Base-by-base conservation (phyloP, 2,888 invertebrate species). In the Harmothoe impar region DNA sequence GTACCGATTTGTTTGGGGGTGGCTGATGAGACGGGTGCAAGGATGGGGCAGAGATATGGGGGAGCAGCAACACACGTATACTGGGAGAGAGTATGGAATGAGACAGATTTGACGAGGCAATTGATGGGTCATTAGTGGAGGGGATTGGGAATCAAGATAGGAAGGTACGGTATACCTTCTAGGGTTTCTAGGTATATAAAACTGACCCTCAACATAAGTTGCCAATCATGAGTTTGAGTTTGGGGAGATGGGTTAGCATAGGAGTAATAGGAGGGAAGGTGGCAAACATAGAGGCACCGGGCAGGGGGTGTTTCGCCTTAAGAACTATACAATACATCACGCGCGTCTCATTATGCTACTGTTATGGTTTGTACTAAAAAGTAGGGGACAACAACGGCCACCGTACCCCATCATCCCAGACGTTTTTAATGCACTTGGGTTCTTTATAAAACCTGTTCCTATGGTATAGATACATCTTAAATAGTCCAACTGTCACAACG, bases 1-100 rank as follows among this genome's bases (percentile, higher is more conserved):
- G 17, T 29, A 25, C 35, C 81, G 81, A 81, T 81, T 81, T 81
- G 81, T 81, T 33, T 10, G 25, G 68, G 68, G 68, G n/a, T n/a
- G n/a, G n/a, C n/a, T n/a, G n/a, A n/a, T n/a, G 68, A 68, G 68
- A 7, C 7, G 25, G 68, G 68, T 68, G 68, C 17, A 10, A 68
- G 68, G 25, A 17, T 20, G 77, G 77, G 29, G 25, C 17, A 29
- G 31, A 31, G 77, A 77, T 3, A 25, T 3, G 29, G 77, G 7
- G 77, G 77, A 29, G 31, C 1, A 25, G 29, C 17, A 31, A 1
- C 3, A 10, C 12, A 81, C 29, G 31, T 5, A 77, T n/a, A n/a
- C n/a, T 23, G 29, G 25, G 31, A 10, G 3, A 43, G 43, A 43
- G 43, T 10, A 43, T 43, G 43, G 3, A 43, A 43, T 43, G 43